These are phyloP conservation scores for Strigamia crassipes DNA, from an alignment of 2,888 invertebrate genomes.

Conservation along the genomic window DNA sequence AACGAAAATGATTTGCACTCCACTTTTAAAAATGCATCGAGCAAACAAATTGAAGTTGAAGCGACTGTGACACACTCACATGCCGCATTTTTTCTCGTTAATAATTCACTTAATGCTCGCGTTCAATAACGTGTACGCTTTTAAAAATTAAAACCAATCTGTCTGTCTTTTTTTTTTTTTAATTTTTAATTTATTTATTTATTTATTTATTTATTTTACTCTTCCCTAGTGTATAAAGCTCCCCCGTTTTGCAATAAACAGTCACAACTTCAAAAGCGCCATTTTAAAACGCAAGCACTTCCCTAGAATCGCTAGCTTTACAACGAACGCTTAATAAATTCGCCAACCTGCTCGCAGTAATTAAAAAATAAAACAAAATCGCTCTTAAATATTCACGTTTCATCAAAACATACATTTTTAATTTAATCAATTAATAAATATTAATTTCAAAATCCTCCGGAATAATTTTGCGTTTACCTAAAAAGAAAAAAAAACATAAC, in stretches of 20 bases:
- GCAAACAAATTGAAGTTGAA: slow-evolving; percentile 33
- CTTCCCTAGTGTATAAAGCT: not conserved
- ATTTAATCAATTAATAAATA: no score
- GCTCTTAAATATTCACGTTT: not conserved
- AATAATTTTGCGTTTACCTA: not conserved
- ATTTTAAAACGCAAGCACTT: not conserved
- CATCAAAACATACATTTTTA: not conserved
- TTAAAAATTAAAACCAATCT: slow-evolving; percentile 38
- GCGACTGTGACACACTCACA: not conserved
- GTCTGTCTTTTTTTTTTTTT: not conserved
- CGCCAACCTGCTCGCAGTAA: not conserved
- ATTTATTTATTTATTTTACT: not conserved
- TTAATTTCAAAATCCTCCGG: no score
- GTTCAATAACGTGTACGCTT: not conserved
- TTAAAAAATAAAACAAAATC: not conserved
- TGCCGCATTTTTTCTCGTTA: slow-evolving; percentile 6
- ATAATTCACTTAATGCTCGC: slow-evolving; percentile 16
- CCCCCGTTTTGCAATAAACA: not conserved
- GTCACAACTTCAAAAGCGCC: not conserved
- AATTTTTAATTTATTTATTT: no score
- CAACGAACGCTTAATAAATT: not conserved
- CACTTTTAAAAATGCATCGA: slow-evolving; percentile 33
- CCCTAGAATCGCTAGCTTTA: not conserved
- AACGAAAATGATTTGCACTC: slow-evolving; percentile 36
- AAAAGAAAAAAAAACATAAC: not conserved